phyloP scores from a whole-genome alignment of 2,113 vertebrate species.

The Raja brachyura region DNA sequence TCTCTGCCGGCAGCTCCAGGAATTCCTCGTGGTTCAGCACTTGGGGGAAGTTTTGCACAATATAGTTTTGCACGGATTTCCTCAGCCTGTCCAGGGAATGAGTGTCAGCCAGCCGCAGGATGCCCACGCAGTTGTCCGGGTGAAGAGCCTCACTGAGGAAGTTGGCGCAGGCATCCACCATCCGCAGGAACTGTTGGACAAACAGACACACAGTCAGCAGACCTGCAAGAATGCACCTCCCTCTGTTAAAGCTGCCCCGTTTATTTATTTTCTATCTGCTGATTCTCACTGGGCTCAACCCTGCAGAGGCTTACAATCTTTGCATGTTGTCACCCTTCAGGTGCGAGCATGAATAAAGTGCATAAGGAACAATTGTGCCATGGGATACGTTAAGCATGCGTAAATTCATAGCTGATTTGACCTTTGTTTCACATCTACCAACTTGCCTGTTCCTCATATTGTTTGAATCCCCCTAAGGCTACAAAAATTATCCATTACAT shows the following conservation, averaged over 20 bases:
- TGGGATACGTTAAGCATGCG: too few species aligned
- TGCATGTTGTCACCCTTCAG: background rate
- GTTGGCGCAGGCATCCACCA: slow-evolving; percentile 80
- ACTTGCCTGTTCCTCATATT: too few species aligned
- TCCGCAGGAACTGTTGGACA: slow-evolving; percentile 72
- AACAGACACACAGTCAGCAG: background rate
- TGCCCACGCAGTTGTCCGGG: slow-evolving; percentile 81
- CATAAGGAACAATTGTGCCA: too few species aligned
- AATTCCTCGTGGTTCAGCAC: slow-evolving; percentile 77
- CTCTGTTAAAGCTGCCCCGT: too few species aligned
- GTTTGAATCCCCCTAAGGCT: too few species aligned
- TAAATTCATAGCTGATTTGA: too few species aligned
- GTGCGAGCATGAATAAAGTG: background rate
- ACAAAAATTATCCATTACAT: too few species aligned
- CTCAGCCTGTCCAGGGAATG: slow-evolving; percentile 71
- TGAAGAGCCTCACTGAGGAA: slow-evolving; percentile 80
- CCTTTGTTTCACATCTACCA: too few species aligned
- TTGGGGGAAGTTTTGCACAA: slow-evolving; percentile 76
- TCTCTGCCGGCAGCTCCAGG: slow-evolving; percentile 69
- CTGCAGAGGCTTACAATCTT: background rate
- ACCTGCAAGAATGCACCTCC: background rate
- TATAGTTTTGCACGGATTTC: slow-evolving; percentile 70
- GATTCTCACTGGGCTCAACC: background rate
- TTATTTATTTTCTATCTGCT: background rate
- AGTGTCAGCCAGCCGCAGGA: slow-evolving; percentile 77